Evolutionary conservation across 2,797 vertebrate species (phyloP), one percentile per base, ranked within the genome.

Genomic region (Cossypha polioptera): DNA sequence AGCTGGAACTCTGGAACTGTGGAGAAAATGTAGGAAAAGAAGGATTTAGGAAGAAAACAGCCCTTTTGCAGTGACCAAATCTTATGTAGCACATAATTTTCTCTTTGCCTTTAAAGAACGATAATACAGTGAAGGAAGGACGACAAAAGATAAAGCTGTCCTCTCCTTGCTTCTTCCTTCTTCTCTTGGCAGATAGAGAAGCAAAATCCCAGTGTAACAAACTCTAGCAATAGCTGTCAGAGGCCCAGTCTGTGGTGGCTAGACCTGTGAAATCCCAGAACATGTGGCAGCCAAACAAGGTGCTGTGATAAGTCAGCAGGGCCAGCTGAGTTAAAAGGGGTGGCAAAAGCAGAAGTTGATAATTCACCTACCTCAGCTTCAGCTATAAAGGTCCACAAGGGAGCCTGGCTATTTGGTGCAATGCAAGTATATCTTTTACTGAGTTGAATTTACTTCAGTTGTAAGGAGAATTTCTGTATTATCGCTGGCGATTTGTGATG

Each of bases 71-170:
- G 42, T 63, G 67, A 58, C 13, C 3, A 2, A 29, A 61, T 72
- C 59, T 29, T 65, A 53, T 66, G 11, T 43, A 82, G 59, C 50
- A 48, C 20, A 28, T 61, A 3, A 43, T 66, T 80, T 79, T 81
- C 40, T 50, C 16, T 86, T 91, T 85, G 58, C 47, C 83, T 94
- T 90, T 80, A 88, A 90, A 84, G 69, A 86, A 83, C 73, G 88
- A 13, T 40, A 65, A 67, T 43, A 66, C 2, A 65, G 26, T 54
- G 40, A 69, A 33, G 71, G 54, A 69, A 33, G 38, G 2, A 42
- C 25, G 29, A 33, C 2, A 55, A 86, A 86, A 67, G 15, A 15
- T 17, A 63, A 42, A 90, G 29, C 25, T 25, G 31, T 63, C 42
- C 55, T 88, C 58, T 47, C 6, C 31, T 73, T 82, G 12, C 26